A percentile compares a stretch with the other conserved stretches of the same genome.
phyloP scores from a whole-genome alignment of 2,888 invertebrate species.

The Ryuthela nishihirai region DNA sequence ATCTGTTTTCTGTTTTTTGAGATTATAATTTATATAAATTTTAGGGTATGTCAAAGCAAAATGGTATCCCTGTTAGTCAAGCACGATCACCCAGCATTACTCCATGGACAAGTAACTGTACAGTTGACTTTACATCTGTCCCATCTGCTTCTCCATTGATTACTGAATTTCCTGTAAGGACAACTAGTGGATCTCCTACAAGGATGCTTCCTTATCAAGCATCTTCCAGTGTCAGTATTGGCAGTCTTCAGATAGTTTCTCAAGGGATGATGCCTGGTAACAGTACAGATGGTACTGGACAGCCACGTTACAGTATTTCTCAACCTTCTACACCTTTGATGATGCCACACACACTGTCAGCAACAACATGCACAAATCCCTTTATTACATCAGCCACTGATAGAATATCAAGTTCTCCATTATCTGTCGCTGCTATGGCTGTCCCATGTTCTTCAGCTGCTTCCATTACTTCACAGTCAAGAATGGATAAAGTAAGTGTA shows the following conservation, averaged over 20 bases:
- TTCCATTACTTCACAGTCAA: conserved; percentile 21
- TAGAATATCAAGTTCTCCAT: conserved; percentile 9
- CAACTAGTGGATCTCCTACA: conserved; percentile 30
- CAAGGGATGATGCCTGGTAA: conserved; percentile 6
- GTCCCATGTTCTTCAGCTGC: neutral
- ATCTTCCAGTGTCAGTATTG: conserved; percentile 12
- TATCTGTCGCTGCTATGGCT: conserved; percentile 6
- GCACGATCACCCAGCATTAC: conserved; percentile 25
- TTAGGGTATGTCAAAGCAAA: conserved; percentile 26
- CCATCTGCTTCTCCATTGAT: conserved; percentile 23
- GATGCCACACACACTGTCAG: conserved; percentile 32
- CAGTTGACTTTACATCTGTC: conserved; percentile 22
- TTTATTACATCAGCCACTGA: conserved; percentile 25
- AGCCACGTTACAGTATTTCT: conserved; percentile 26
- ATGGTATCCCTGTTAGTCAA: conserved; percentile 27
- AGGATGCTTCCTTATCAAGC: conserved; percentile 33
- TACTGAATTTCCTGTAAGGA: conserved; percentile 28
- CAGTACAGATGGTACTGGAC: conserved; percentile 8
- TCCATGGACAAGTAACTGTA: conserved; percentile 31
- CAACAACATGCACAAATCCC: conserved; percentile 25
- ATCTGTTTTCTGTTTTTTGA: too few relatives aligned
- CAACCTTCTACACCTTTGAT: conserved; percentile 34
- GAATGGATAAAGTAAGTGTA: conserved; percentile 33
- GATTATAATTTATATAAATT: too few relatives aligned
- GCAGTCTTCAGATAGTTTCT: neutral